phyloP scores from a whole-genome alignment of 2,113 vertebrate species.

The Scopus umbretta region DNA sequence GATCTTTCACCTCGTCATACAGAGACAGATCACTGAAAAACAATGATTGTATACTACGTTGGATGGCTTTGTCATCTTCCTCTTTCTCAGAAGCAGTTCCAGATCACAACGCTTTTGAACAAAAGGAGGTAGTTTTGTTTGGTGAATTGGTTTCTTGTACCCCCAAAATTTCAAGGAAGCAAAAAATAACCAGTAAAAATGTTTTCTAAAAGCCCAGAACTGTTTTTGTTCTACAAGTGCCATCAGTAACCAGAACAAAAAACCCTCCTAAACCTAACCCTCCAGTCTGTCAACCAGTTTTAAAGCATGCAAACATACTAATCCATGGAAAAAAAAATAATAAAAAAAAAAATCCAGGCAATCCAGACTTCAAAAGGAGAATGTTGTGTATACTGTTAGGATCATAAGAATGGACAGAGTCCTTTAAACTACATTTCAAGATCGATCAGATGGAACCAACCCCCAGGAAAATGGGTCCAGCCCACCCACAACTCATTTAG shows the following conservation, averaged over 20 bases:
- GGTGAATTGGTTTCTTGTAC: neutral
- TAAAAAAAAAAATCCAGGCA: too few species aligned
- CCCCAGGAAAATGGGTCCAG: too few species aligned
- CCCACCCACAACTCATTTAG: too few species aligned
- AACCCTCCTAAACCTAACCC: too few species aligned
- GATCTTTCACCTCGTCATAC: neutral
- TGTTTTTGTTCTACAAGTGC: accelerated
- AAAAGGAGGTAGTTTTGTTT: neutral
- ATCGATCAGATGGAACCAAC: too few species aligned
- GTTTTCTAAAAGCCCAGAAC: neutral
- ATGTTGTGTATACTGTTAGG: too few species aligned
- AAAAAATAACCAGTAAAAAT: neutral
- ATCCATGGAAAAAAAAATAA: too few species aligned
- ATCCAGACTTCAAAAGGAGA: too few species aligned
- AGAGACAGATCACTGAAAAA: neutral
- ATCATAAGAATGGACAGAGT: too few species aligned
- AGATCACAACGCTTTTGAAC: neutral
- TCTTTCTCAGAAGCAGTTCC: neutral
- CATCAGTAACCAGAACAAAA: neutral
- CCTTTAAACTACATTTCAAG: too few species aligned
- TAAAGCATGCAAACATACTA: too few species aligned
- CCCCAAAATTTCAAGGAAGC: neutral
- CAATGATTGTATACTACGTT: neutral
- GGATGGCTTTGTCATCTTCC: neutral
- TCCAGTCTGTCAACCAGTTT: too few species aligned